Conservation (phyloP, 2,888 invertebrate species). For the Callyntrura guangdongensis region DNA sequence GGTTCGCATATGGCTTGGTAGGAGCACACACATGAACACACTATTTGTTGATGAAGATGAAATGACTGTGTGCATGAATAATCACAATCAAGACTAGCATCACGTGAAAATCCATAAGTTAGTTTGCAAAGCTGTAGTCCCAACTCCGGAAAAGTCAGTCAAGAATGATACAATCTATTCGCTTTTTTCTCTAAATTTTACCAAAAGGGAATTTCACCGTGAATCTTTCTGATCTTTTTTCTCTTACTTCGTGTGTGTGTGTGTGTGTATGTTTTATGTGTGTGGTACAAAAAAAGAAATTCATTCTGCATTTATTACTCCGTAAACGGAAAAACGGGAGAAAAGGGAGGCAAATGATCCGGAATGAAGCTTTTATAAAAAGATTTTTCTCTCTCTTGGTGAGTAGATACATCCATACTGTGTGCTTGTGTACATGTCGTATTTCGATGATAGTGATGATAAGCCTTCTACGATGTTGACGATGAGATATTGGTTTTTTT, state of each 20-base stretch:
- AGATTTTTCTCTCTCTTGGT: not conserved
- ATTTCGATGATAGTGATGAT: not conserved
- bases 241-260: not conserved
- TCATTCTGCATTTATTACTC: slow-evolving; percentile 69
- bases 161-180: slow-evolving; percentile 57
- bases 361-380: slow-evolving; percentile 75
- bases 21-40: not conserved
- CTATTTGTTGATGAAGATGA: slow-evolving; percentile 27
- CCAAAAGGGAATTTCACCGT: slow-evolving; percentile 53
- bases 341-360: slow-evolving; percentile 76
- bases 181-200: slow-evolving; percentile 52
- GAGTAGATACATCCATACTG: not conserved
- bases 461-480: not conserved
- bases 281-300: slow-evolving; percentile 53
- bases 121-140: not conserved
- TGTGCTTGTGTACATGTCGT: not conserved
- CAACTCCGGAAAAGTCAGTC: slow-evolving; percentile 46
- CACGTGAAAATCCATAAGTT: not conserved
- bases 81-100: not conserved
- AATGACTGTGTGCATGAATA: not conserved
- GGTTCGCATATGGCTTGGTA: not conserved
- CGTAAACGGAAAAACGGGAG: slow-evolving; percentile 26
- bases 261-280: too few species aligned
- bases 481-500: slow-evolving; percentile 33
- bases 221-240: slow-evolving; percentile 66